Base-by-base conservation (phyloP, 1,140 invertebrate species). In the Agrypnia vestita region DNA sequence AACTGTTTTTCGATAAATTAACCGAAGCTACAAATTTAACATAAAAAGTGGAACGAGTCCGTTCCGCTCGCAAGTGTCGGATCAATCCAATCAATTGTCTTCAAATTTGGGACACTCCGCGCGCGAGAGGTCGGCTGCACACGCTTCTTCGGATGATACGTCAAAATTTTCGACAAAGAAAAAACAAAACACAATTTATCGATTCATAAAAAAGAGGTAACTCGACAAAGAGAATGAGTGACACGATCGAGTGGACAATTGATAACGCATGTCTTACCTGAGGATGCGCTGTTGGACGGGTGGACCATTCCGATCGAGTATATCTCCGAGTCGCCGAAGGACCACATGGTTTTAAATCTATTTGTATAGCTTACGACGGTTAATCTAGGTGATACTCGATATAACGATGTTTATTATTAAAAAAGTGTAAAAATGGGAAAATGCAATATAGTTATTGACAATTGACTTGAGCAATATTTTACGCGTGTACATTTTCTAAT, bases 251-350 rank as follows among this genome's bases (percentile, higher is more conserved):
- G 6, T 35, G 25, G 25, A 35, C 53, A 56, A 56, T 56, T 56
- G 17, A 56, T 7, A 17, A 56, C 0, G n/a, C n/a, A 67, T 15
- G n/a, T 64, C 12, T 46, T 88, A 89, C 93, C 93, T 79, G 93
- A 93, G 84, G 93, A 92, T 78, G 92, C 90, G 89, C 92, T 94
- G 84, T 92, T 90, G 80, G 92, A 93, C 78, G 91, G 91, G 82
- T 91, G 91, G 83, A 94, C 90, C 93, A 94, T 94, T 84, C 93
- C 93, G 84, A 94, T 94, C 83, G 93, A 93, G 84, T 91, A 93
- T 87, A 93, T 94, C 89, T 94, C 93, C 75, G 92, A 91, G 84
- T 91, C 92, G 84, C 91, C 90, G 75, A 89, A 88, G 84, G 89
- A 88, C 90, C 90, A 92, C 88, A 90, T 89, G 62, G 82, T 84